Base-by-base conservation (phyloP, 2,888 invertebrate genomes). In the Nesidiocoris tenuis region DNA sequence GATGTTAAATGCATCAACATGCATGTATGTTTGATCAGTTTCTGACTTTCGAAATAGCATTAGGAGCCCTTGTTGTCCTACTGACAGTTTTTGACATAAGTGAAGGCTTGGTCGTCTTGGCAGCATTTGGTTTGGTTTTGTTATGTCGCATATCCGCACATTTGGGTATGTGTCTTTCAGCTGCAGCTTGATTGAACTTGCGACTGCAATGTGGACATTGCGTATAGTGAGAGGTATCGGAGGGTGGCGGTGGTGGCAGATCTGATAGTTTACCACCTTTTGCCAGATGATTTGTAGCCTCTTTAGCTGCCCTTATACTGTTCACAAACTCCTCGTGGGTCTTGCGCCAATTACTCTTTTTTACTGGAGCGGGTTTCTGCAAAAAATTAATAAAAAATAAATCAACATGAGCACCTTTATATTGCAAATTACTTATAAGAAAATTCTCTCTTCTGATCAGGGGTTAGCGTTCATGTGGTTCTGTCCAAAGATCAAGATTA, bases 311-410 rank as follows among this genome's bases (percentile, higher is more conserved):
- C 57, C 96, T 88, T 79, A 98, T 95, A 1, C 95, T 90, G 77
- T 89, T 87, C 79, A 98, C 93, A 84, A 98, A 98, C 81, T 96
- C 95, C 83, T 95, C 92, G 86, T 98, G 98, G 81, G 96, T 93
- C 83, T 91, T 89, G 1, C 96, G 87, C 98, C 98, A 98, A 84
- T 91, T 92, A 80, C 84, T 88, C 39, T 71, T 71, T 39, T 71
- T 71, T 5, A 22, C 71, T 7, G 71, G 71, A 17, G 61, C 61
- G 5, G 71, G 21, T 71, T 61, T 71, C 61, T 71, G 19, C 2
- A 57, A 59, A 66, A 18, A 12, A 39, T n/a, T n/a, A n/a, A n/a
- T n/a, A 54, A 12, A 54, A 12, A 16, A 16, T 12, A 54, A 54
- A 7, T 54, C 54, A 54, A 12, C 54, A 54, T 54, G 9, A 54